Percentiles rank a stretch among this genome's conserved stretches.
Evolutionary conservation across 2,113 vertebrate species (phyloP).

Genomic region (Osmerus mordax): DNA sequence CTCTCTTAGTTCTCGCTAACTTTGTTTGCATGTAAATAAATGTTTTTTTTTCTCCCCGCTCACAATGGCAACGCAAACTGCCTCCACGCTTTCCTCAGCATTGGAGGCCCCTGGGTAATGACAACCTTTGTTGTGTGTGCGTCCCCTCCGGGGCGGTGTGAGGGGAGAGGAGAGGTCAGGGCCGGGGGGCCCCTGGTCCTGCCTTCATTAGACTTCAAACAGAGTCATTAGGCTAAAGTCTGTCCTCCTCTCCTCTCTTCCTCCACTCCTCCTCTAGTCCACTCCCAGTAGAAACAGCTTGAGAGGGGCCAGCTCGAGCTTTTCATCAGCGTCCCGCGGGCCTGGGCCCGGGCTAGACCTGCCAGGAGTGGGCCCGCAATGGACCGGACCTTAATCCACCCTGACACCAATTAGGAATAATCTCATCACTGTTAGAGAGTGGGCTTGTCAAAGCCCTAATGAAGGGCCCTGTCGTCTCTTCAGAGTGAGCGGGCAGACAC

Average conservation of each 20-base stretch:
- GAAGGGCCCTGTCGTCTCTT: constrained; percentile 76
- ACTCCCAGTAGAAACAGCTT: constrained; percentile 75
- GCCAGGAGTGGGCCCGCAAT: constrained; percentile 78
- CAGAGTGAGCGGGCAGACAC: constrained; percentile 68
- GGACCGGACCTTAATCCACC: constrained; percentile 85
- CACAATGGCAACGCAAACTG: constrained; percentile 42
- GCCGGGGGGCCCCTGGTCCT: constrained; percentile 76
- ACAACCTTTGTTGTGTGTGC: constrained; percentile 32
- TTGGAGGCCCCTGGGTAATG: constrained; percentile 31
- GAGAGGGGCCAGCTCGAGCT: constrained; percentile 74
- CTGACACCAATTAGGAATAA: constrained; percentile 94
- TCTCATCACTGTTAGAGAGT: constrained; percentile 90
- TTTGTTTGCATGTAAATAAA: constrained; percentile 50
- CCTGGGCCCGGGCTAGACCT: constrained; percentile 83
- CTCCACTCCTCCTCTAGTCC: too few relatives aligned
- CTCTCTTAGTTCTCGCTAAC: constrained; percentile 31
- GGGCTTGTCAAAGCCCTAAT: constrained; percentile 90
- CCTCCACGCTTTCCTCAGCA: constrained; percentile 31
- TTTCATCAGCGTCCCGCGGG: constrained; percentile 81
- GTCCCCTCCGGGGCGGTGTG: constrained; percentile 19
- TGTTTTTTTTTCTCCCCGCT: constrained; percentile 18
- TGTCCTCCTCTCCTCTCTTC: constrained; percentile 48
- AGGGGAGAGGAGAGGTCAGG: constrained; percentile 70
- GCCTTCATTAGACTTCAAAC: constrained; percentile 89
- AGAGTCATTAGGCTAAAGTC: constrained; percentile 77